Evolutionary conservation across 2,888 invertebrate species (phyloP).

Genomic region (Herminia tarsipennalis): DNA sequence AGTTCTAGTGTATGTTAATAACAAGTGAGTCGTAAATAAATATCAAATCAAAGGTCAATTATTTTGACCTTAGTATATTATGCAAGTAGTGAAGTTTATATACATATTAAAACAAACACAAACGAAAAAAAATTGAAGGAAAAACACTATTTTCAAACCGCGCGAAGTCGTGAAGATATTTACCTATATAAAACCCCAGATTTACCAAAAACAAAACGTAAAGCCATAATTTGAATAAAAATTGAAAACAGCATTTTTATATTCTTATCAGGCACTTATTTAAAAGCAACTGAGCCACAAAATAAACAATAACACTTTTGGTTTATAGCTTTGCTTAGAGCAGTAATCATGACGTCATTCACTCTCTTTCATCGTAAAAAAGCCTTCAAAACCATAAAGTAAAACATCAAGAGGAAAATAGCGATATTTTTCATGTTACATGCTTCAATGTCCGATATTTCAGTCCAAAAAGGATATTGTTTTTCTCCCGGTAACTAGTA

Average conservation of each 20-base stretch:
- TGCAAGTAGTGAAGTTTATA: no score
- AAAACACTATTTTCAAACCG: no score
- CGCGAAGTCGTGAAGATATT: no score
- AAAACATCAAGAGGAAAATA: not conserved
- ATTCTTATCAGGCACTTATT: not conserved
- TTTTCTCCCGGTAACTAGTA: slow-evolving; percentile 19
- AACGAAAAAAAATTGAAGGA: no score
- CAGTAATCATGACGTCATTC: not conserved
- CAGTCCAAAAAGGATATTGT: slow-evolving; percentile 1
- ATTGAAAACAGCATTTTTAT: not conserved
- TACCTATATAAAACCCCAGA: no score
- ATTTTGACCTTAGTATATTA: no score
- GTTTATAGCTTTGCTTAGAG: not conserved
- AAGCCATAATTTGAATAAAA: no score
- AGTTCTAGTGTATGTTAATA: no score
- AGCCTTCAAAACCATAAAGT: not conserved
- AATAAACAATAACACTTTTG: slow-evolving; percentile 2
- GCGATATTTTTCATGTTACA: not conserved
- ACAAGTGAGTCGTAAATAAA: no score
- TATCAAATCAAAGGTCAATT: no score
- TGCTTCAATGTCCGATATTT: not conserved
- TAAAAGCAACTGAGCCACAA: not conserved
- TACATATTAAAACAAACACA: no score
- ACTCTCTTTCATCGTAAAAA: not conserved
- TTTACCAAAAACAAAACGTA: no score